A percentile compares a stretch with the other conserved stretches of the same genome.
Conservation (phyloP, 2,113 vertebrate species). For the Nyctereutes procyonoides region DNA sequence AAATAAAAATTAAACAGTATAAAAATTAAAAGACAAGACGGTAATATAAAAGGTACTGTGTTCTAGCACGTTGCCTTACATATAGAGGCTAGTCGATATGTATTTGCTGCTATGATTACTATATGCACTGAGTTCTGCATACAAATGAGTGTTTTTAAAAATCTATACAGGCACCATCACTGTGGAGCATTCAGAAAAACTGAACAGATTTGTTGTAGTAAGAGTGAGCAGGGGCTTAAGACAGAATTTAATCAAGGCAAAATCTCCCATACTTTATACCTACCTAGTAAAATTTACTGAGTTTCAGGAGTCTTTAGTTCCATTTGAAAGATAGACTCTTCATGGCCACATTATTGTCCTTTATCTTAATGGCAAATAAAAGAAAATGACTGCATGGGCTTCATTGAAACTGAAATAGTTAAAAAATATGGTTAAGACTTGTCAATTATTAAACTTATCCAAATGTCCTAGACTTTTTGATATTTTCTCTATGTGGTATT, state of each 20-base stretch:
- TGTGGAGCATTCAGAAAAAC: not conserved
- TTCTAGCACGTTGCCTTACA: not conserved
- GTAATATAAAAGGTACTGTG: not conserved
- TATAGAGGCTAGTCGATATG: not conserved
- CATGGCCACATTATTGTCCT: not conserved
- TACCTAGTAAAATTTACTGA: not conserved
- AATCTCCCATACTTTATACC: not conserved
- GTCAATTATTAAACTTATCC: not conserved
- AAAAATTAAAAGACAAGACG: not conserved
- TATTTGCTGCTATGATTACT: slow-evolving; percentile 32
- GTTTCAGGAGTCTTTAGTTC: not conserved
- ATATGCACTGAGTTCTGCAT: not conserved
- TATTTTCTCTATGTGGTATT: not conserved
- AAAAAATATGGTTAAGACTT: not conserved
- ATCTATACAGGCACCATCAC: not conserved
- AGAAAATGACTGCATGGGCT: not conserved
- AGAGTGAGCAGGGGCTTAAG: not conserved
- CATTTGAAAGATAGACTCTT: not conserved
- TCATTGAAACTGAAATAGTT: not conserved
- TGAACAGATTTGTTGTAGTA: not conserved
- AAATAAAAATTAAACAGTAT: slow-evolving; percentile 2
- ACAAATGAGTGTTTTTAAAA: not conserved
- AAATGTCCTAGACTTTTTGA: not conserved
- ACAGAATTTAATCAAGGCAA: not conserved
- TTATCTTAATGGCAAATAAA: not conserved